Conservation (phyloP, 1,140 invertebrate genomes). For the Drosophila mauritiana region DNA sequence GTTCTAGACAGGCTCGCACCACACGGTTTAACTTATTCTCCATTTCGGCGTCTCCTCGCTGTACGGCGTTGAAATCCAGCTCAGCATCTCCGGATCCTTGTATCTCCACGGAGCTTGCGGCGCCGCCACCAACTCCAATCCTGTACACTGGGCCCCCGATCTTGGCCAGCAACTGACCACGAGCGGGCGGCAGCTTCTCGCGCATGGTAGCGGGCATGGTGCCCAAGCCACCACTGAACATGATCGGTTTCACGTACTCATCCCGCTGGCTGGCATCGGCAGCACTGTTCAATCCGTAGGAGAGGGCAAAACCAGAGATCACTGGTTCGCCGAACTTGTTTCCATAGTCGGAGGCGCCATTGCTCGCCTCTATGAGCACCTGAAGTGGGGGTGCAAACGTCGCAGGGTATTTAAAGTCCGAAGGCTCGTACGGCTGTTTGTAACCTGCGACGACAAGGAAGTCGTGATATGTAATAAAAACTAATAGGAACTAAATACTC, state of each 20-base stretch:
- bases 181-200: constrained; percentile 56
- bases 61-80: constrained; percentile 98
- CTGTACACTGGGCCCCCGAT: constrained; percentile 98
- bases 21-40: constrained; percentile 98
- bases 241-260: constrained; percentile 99
- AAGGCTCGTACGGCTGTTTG: constrained; percentile 94
- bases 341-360: constrained; percentile 99
- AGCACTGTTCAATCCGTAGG: constrained; percentile 92
- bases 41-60: constrained; percentile 99
- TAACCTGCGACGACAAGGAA: constrained; percentile 86
- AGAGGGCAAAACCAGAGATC: constrained; percentile 94
- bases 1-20: constrained; percentile 95
- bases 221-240: constrained; percentile 99
- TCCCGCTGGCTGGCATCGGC: constrained; percentile 87
- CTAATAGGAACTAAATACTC: too few relatives aligned
- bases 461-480: not conserved
- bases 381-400: constrained; percentile 96
- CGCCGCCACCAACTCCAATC: constrained; percentile 98
- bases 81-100: constrained; percentile 93
- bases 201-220: constrained; percentile 87
- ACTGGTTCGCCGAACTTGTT: constrained; percentile 99
- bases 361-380: constrained; percentile 97
- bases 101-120: constrained; percentile 97
- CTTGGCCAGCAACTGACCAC: constrained; percentile 94
- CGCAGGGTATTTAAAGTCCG: constrained; percentile 90